Percentiles rank a stretch among this genome's conserved stretches.
Evolutionary conservation across 2,888 invertebrate genomes (phyloP).

Genomic region (Microplitis deprimator): DNA sequence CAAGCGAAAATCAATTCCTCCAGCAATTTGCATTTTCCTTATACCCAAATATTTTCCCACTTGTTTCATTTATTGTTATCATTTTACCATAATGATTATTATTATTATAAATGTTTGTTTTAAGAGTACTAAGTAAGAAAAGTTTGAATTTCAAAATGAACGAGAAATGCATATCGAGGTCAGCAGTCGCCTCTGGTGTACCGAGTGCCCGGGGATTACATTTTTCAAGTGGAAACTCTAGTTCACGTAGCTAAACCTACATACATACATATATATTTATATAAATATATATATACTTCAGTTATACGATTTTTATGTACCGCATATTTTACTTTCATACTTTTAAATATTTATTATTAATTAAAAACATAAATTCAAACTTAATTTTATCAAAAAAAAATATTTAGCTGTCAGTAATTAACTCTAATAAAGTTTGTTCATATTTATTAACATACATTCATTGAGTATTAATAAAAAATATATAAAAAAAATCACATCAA

Average conservation of each 20-base stretch:
- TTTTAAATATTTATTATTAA: not conserved
- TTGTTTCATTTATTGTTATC: not conserved
- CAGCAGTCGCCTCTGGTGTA: constrained; percentile 9
- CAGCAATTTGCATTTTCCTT: too few species aligned
- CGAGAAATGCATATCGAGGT: constrained; percentile 5
- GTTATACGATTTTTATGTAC: not conserved
- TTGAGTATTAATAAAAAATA: too few species aligned
- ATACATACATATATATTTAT: not conserved
- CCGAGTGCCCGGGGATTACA: constrained; percentile 12
- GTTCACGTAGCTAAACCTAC: not conserved
- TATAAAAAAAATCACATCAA: too few species aligned
- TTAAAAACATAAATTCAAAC: not conserved
- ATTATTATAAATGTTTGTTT: not conserved
- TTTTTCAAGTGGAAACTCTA: constrained; percentile 15
- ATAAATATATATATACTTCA: too few species aligned
- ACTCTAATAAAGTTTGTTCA: not conserved
- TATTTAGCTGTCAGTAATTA: not conserved
- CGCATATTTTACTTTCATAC: not conserved
- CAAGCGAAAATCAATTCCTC: too few species aligned
- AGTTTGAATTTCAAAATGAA: not conserved
- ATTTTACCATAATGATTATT: not conserved
- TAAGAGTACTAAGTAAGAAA: not conserved
- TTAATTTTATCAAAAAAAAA: not conserved
- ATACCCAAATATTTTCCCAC: not conserved
- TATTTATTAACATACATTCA: not conserved